phyloP scores from a whole-genome alignment of 2,113 vertebrate species.

The Anarrhichthys ocellatus region DNA sequence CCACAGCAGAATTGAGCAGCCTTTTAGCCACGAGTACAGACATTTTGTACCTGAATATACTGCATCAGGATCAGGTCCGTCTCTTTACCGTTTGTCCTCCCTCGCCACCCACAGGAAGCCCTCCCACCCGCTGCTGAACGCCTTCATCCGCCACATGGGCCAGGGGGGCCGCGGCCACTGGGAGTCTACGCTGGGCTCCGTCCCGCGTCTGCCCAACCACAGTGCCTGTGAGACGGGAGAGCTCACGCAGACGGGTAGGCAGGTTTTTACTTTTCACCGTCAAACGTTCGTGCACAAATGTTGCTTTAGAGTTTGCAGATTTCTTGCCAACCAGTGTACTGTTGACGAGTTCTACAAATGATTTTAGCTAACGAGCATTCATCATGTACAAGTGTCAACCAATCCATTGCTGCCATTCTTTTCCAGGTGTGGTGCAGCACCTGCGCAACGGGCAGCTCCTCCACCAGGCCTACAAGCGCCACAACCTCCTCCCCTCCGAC shows the following conservation, averaged over 20 bases:
- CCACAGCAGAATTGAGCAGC: neutral
- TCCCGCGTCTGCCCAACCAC: slow-evolving; percentile 93
- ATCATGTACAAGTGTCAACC: too few relatives aligned
- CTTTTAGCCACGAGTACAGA: neutral
- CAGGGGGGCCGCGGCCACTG: slow-evolving; percentile 87
- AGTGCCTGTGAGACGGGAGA: slow-evolving; percentile 94
- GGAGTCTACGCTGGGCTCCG: slow-evolving; percentile 88
- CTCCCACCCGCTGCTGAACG: slow-evolving; percentile 89
- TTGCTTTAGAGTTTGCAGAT: neutral
- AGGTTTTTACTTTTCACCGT: neutral
- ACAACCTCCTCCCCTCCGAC: slow-evolving; percentile 84
- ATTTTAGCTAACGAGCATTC: too few relatives aligned
- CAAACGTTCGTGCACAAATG: neutral
- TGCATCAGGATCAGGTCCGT: neutral
- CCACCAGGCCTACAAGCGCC: slow-evolving; percentile 89
- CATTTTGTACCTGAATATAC: neutral
- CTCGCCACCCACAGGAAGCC: slow-evolving; percentile 84
- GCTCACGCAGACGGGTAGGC: slow-evolving; percentile 94
- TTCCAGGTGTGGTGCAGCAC: slow-evolving; percentile 93
- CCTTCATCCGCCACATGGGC: slow-evolving; percentile 91
- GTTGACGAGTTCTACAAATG: neutral
- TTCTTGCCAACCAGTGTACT: neutral
- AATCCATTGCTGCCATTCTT: neutral
- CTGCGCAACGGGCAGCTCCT: slow-evolving; percentile 91
- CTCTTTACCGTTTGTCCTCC: neutral